Percentiles rank a stretch among this genome's conserved stretches.
Evolutionary conservation across 2,113 vertebrate genomes (phyloP).

Genomic region (Pseudopodoces humilis): DNA sequence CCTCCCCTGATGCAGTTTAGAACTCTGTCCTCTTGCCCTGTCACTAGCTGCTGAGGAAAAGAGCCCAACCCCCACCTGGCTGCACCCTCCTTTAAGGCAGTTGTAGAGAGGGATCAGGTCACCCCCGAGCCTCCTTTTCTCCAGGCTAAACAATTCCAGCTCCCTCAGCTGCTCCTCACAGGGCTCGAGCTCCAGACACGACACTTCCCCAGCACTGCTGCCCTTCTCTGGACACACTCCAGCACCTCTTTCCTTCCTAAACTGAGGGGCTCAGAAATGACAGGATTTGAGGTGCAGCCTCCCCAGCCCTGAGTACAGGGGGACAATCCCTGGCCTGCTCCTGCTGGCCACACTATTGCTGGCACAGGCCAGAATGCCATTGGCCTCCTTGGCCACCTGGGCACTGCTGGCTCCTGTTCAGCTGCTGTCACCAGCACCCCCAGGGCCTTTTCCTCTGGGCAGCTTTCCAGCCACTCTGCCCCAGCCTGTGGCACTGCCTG

Average conservation of each 20-base stretch:
- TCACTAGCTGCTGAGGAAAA: neutral
- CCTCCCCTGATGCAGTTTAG: neutral
- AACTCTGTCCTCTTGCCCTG: neutral
- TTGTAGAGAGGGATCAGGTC: neutral
- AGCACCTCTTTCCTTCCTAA: neutral
- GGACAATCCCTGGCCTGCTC: neutral
- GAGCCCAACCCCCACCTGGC: accelerated
- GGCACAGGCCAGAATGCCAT: neutral
- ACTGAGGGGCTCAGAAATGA: neutral
- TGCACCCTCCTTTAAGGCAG: neutral
- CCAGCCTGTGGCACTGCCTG: neutral
- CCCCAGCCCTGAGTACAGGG: neutral
- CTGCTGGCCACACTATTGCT: neutral
- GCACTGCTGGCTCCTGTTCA: neutral
- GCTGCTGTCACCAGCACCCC: neutral
- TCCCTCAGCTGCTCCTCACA: neutral
- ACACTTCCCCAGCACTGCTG: neutral
- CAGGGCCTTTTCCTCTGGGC: neutral
- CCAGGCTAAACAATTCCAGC: neutral
- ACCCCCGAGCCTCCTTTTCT: neutral
- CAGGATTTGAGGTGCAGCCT: neutral
- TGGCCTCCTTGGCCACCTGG: neutral
- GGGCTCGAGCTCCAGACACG: neutral
- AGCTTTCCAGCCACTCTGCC: neutral
- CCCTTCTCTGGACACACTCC: neutral